Evolutionary conservation across 2,113 vertebrate species (phyloP).

Genomic region (Passer montanus): DNA sequence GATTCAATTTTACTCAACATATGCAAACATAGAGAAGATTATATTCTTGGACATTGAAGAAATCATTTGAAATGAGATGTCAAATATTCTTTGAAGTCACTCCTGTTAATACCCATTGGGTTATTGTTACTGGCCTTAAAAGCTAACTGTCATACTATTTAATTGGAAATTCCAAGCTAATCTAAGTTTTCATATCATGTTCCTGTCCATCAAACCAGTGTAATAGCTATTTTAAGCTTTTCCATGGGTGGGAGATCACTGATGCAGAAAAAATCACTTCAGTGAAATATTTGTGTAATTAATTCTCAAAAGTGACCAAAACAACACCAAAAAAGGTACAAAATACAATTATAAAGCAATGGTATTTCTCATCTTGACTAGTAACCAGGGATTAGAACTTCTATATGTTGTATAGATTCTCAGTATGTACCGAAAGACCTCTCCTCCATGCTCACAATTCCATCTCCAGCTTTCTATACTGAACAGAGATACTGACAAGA

Average conservation of each 20-base stretch:
- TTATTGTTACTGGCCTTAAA: not conserved
- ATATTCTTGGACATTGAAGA: not conserved
- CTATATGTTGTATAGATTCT: not conserved
- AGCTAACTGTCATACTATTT: not conserved
- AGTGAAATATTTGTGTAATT: constrained; percentile 1
- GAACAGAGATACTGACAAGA: not conserved
- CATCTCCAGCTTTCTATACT: not conserved
- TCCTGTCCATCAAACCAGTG: not conserved
- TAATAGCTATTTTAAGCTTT: not conserved
- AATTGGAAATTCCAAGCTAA: constrained; percentile 6
- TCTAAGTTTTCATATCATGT: not conserved
- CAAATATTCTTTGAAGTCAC: not conserved
- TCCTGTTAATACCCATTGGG: not conserved
- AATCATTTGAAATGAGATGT: not conserved
- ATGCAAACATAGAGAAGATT: not conserved
- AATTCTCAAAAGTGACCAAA: not conserved
- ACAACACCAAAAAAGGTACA: not conserved
- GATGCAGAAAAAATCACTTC: not conserved
- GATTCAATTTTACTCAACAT: not conserved
- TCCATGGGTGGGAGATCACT: not conserved
- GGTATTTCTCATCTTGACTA: not conserved
- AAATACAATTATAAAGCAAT: not conserved
- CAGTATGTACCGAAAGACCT: not conserved
- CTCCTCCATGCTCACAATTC: not conserved
- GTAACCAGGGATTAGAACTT: not conserved